These are phyloP conservation scores for Leptinotarsa texana DNA, from an alignment of 1,140 invertebrate species.

Conservation along the genomic window DNA sequence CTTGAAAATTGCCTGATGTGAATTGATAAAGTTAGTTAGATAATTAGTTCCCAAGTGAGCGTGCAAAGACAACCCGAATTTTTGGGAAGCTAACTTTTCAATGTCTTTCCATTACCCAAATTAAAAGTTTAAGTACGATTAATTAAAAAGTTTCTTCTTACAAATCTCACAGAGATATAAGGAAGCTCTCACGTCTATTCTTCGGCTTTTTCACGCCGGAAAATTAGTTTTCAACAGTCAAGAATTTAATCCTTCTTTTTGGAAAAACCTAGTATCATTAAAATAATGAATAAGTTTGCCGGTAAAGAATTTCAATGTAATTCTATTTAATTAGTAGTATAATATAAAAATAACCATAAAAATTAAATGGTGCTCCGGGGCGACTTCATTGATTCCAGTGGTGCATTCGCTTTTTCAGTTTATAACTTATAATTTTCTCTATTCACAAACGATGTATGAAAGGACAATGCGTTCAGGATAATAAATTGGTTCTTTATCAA, in stretches of 20 bases:
- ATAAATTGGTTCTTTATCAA: no score
- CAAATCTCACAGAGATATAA: conserved; percentile 15
- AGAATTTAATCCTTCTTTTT: conserved; percentile 1
- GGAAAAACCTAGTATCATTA: background rate
- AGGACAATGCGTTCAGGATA: no score
- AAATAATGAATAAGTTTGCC: background rate
- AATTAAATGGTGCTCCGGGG: no score
- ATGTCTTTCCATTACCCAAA: conserved; percentile 21
- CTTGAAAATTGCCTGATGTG: background rate
- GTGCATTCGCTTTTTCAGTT: background rate
- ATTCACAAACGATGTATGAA: no score
- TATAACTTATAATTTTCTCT: no score
- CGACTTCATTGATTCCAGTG: no score
- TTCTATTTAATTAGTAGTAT: no score
- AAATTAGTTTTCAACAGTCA: conserved; percentile 13
- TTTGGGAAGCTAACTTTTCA: conserved; percentile 15
- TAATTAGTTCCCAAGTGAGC: conserved; percentile 5
- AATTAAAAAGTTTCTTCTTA: conserved; percentile 20
- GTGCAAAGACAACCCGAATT: conserved; percentile 8
- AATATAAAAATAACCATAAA: no score
- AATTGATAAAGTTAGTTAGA: conserved; percentile 16
- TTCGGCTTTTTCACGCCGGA: conserved; percentile 4
- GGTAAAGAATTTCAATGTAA: background rate
- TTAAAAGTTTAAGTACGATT: conserved; percentile 19
- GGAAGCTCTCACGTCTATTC: conserved; percentile 10